These are phyloP conservation scores for Mongoloraphidia duomilia DNA, from an alignment of 2,888 invertebrate genomes.

Conservation along the genomic window DNA sequence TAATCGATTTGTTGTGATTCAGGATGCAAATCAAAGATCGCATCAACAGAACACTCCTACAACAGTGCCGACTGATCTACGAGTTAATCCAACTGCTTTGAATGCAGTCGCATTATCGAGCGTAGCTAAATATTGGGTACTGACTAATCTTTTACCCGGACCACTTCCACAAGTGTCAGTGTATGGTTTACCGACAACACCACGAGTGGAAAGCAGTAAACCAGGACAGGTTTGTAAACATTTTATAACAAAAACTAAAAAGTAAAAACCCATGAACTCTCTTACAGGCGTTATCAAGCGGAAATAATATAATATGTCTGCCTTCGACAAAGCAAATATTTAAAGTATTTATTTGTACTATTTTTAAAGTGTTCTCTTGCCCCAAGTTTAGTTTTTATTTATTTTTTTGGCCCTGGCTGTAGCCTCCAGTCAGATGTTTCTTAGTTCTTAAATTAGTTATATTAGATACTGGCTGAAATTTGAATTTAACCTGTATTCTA, in stretches of 20 bases:
- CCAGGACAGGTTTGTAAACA: constrained; percentile 37
- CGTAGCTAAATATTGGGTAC: constrained; percentile 73
- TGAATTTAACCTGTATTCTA: no score
- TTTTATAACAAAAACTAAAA: background rate
- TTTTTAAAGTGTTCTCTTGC: no score
- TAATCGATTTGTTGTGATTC: background rate
- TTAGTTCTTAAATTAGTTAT: no score
- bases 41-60: constrained; percentile 34
- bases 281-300: background rate
- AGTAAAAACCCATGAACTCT: background rate
- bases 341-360: no score
- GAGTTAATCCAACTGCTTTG: constrained; percentile 48
- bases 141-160: constrained; percentile 65
- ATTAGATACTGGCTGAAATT: no score
- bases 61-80: constrained; percentile 41
- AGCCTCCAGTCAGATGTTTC: no score
- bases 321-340: no score
- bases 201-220: constrained; percentile 46
- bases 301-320: no score
- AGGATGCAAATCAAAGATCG: constrained; percentile 24
- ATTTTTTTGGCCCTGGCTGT: no score
- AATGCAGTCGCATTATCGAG: constrained; percentile 56
- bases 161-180: constrained; percentile 63
- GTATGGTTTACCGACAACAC: constrained; percentile 45
- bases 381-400: no score